Evolutionary conservation across 2,797 vertebrate genomes (phyloP).

Genomic region (Darevskia nairensis): DNA sequence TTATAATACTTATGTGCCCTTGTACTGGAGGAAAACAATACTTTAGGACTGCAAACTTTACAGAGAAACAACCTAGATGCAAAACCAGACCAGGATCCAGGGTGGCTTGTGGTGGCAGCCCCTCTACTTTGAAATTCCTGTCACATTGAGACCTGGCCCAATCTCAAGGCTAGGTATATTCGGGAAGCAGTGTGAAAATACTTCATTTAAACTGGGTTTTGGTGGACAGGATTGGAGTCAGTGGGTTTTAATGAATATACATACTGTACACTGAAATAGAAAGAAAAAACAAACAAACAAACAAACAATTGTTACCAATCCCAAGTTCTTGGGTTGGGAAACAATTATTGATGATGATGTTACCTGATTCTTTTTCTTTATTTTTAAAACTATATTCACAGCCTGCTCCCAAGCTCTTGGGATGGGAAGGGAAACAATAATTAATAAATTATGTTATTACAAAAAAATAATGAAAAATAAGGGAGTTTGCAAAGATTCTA

Average conservation of each 20-base stretch:
- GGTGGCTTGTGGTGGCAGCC: not conserved
- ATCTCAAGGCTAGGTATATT: not conserved
- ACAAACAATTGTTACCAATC: not conserved
- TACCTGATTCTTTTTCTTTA: too few relatives aligned
- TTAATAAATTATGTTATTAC: too few relatives aligned
- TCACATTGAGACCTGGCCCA: not conserved
- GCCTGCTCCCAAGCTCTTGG: not conserved
- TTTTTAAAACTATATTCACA: too few relatives aligned
- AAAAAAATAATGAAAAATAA: too few relatives aligned
- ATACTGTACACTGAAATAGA: too few relatives aligned
- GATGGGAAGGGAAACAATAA: not conserved
- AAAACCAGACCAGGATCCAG: too few relatives aligned
- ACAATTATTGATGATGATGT: too few relatives aligned
- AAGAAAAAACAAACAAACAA: too few relatives aligned
- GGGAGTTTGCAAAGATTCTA: not conserved
- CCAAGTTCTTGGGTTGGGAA: not conserved
- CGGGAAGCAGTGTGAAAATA: not conserved
- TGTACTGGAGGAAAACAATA: not conserved
- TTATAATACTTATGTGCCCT: conserved; percentile 64
- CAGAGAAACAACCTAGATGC: not conserved
- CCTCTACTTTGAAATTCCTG: not conserved
- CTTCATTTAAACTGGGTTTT: not conserved
- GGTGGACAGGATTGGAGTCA: not conserved
- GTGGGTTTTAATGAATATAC: not conserved
- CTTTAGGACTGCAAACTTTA: not conserved